Base-by-base conservation (phyloP, 2,888 invertebrate genomes). In the Pollenia griseotomentosa region DNA sequence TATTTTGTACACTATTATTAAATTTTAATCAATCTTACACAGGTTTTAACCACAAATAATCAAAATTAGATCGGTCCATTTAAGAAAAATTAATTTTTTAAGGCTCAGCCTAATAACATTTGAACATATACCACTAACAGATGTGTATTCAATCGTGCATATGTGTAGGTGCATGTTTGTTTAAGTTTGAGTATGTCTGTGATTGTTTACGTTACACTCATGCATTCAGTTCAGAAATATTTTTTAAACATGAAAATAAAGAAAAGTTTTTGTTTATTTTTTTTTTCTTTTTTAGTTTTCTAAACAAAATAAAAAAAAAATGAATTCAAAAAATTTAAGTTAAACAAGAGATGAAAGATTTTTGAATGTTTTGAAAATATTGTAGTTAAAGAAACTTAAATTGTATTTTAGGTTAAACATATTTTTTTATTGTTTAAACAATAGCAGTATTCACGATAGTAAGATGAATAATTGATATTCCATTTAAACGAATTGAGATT, bases 171-270 rank as follows among this genome's bases (percentile, higher is more conserved):
- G 46, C 16, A 33, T 53, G 23, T 65, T 46, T 55, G 42, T 57
- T 65, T 55, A 55, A 33, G 33, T 66, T 55, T 33, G 44, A 63
- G 53, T 51, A 11, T 23, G 46, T 65, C 55, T 66, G 44, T n/a
- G 33, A 66, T 55, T 77, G 65, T 65, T 77, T 65, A 77, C 46
- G 23, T 65, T 55, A 66, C 33, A 55, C 65, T 66, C 23, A 77
- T 66, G 65, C 55, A 66, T 66, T 65, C 33, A 55, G n/a, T 77
- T 66, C 6, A 66, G 42, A 46, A 70, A 40, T 42, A 42, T 19
- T 51, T 23, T 5, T 10, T 11, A 33, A 66, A 33, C n/a, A 55
- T n/a, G 1, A 16, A 77, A 53, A 53, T 23, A 65, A 46, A 66
- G 16, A 77, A 55, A 55, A 33, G 2, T 65, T 66, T 7, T 66